A percentile compares a stretch with the other conserved stretches of the same genome.
Conservation (phyloP, 2,888 invertebrate genomes). For the Heliconius charithonia region DNA sequence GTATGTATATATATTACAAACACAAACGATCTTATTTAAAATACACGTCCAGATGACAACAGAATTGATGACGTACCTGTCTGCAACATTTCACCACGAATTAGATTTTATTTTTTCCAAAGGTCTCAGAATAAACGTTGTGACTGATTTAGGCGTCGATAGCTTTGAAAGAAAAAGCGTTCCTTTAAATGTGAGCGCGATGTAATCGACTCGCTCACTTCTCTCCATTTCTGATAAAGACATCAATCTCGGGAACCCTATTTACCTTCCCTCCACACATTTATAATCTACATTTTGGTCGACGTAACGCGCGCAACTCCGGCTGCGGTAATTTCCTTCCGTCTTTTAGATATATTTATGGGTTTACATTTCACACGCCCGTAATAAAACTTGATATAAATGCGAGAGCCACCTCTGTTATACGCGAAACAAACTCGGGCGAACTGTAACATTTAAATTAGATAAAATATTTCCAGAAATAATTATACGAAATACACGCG, state of each 20-base stretch:
- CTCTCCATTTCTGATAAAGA: neutral
- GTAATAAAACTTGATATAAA: conserved; percentile 7
- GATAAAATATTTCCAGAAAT: neutral
- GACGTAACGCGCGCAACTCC: conserved; percentile 4
- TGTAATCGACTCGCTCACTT: conserved; percentile 1
- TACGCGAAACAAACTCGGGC: neutral
- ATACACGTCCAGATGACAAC: no score
- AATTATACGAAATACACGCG: neutral
- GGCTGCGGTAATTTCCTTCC: conserved; percentile 4
- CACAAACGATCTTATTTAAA: neutral
- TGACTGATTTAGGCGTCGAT: neutral
- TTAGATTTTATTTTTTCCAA: neutral
- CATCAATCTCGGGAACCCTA: conserved; percentile 15
- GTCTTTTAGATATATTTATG: conserved; percentile 18
- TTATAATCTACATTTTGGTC: conserved; percentile 20
- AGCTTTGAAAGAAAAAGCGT: neutral
- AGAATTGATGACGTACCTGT: neutral
- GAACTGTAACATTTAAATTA: conserved; percentile 5
- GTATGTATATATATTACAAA: neutral
- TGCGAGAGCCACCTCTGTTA: neutral
- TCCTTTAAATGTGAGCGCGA: neutral
- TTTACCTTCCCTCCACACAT: conserved; percentile 11
- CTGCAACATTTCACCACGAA: neutral
- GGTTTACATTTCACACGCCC: neutral
- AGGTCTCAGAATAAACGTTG: neutral